A percentile compares a stretch with the other conserved stretches of the same genome.
Evolutionary conservation across 1,140 invertebrate species (phyloP).

Genomic region (Pseudomyrmex flavicornis): DNA sequence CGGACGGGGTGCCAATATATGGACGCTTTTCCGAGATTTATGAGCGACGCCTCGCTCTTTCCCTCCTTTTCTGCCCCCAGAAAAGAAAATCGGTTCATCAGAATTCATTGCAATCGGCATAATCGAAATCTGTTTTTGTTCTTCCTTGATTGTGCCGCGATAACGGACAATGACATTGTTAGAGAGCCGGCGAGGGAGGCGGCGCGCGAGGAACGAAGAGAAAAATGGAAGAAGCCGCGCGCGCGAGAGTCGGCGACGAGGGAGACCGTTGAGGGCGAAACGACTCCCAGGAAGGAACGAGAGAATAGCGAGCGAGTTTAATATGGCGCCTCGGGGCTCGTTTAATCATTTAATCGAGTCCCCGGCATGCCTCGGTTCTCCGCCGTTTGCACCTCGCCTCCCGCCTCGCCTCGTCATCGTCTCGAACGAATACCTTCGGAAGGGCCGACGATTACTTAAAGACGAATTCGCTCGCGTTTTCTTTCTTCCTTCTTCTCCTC

Average conservation of each 20-base stretch:
- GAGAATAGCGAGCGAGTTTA: constrained; percentile 75
- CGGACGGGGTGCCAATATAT: constrained; percentile 33
- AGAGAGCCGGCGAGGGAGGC: neutral
- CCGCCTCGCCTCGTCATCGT: constrained; percentile 62
- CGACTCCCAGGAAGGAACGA: constrained; percentile 53
- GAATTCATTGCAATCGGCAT: constrained; percentile 55
- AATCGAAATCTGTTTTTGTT: constrained; percentile 65
- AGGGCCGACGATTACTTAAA: constrained; percentile 77
- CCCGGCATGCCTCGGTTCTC: constrained; percentile 62
- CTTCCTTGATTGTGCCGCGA: constrained; percentile 52
- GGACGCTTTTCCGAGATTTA: constrained; percentile 40
- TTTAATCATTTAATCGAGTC: constrained; percentile 80
- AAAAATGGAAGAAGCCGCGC: constrained; percentile 18
- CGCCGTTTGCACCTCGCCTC: constrained; percentile 36
- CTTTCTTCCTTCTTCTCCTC: constrained; percentile 14
- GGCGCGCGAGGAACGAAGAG: neutral
- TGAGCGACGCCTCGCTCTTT: constrained; percentile 20
- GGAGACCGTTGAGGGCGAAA: constrained; percentile 48
- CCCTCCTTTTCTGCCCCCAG: neutral
- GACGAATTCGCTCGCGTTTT: constrained; percentile 63
- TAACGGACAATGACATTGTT: constrained; percentile 61
- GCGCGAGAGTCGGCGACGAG: neutral
- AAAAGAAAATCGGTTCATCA: constrained; percentile 47
- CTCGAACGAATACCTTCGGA: constrained; percentile 70
- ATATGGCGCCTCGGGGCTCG: constrained; percentile 71